Evolutionary conservation across 2,888 invertebrate species (phyloP).

Genomic region (Dinocampus coccinellae): DNA sequence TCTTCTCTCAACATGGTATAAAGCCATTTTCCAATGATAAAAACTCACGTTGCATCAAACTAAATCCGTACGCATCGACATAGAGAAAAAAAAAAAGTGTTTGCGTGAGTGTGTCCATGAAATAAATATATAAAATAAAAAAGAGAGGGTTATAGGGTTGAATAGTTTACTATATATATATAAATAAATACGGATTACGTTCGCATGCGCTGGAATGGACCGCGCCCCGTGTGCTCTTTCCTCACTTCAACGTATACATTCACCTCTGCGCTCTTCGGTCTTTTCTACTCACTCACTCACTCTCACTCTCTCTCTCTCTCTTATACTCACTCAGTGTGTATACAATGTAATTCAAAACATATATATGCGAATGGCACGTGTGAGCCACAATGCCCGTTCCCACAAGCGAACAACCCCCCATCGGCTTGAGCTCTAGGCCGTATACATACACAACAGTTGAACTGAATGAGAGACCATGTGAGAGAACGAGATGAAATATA

Average conservation of each 20-base stretch:
- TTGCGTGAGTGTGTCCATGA: no score
- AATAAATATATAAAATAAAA: constrained; percentile 1
- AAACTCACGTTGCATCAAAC: constrained; percentile 14
- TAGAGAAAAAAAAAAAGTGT: constrained; percentile 6
- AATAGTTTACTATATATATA: constrained; percentile 31
- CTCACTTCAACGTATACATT: constrained; percentile 40
- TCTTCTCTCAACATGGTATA: constrained; percentile 6
- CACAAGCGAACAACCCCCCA: constrained; percentile 62
- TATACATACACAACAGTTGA: constrained; percentile 27
- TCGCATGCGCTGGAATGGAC: constrained; percentile 65
- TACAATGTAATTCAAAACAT: constrained; percentile 38
- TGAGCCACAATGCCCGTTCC: constrained; percentile 74
- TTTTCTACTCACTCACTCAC: constrained; percentile 12
- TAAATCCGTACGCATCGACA: not conserved
- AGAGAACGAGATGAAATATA: constrained; percentile 40
- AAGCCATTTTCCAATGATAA: constrained; percentile 41
- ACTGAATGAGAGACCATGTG: not conserved
- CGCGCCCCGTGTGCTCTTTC: constrained; percentile 61
- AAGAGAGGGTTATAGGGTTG: constrained; percentile 24
- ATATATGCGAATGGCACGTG: constrained; percentile 71
- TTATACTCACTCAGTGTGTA: no score
- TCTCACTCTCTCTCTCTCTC: constrained; percentile 22
- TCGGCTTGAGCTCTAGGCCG: constrained; percentile 34
- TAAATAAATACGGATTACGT: constrained; percentile 54
- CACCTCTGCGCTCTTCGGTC: constrained; percentile 29